A percentile compares a stretch with the other conserved stretches of the same genome.
phyloP scores from a whole-genome alignment of 2,113 vertebrate genomes.

The Malaclemys terrapin region DNA sequence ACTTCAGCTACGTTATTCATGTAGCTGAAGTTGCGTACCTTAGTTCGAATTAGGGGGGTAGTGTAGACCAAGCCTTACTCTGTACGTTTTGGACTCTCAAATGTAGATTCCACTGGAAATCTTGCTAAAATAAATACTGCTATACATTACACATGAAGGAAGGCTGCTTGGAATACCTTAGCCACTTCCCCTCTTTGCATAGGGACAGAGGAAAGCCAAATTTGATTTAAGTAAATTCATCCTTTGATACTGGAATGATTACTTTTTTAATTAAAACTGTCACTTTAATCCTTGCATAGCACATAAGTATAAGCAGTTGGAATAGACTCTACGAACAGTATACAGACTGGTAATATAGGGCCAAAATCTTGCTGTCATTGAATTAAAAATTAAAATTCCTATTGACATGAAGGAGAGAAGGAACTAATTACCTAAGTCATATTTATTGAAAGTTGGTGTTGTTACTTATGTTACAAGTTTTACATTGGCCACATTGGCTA shows the following conservation, averaged over 20 bases:
- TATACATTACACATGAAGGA: fast-evolving
- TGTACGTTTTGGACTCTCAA: background rate
- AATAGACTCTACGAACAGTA: fast-evolving
- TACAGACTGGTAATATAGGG: background rate
- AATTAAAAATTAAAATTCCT: background rate
- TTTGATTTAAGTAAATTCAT: background rate
- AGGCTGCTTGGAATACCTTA: background rate
- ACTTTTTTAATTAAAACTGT: background rate
- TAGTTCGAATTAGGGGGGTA: too few relatives aligned
- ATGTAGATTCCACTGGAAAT: background rate
- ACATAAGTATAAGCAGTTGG: constrained; percentile 5
- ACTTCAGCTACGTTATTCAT: too few relatives aligned
- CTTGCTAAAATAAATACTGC: background rate
- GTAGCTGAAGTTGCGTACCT: too few relatives aligned
- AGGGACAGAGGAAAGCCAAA: background rate
- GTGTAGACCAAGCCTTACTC: too few relatives aligned
- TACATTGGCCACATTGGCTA: background rate
- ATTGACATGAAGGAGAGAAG: constrained; percentile 5
- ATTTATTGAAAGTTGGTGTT: background rate
- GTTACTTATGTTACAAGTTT: background rate
- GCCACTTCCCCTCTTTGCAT: background rate
- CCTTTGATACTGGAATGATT: background rate
- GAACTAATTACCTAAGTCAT: background rate
- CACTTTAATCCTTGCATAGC: background rate
- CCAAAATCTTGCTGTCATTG: background rate